These are phyloP conservation scores for Columbina picui DNA, from an alignment of 2,113 vertebrate species.

Conservation along the genomic window DNA sequence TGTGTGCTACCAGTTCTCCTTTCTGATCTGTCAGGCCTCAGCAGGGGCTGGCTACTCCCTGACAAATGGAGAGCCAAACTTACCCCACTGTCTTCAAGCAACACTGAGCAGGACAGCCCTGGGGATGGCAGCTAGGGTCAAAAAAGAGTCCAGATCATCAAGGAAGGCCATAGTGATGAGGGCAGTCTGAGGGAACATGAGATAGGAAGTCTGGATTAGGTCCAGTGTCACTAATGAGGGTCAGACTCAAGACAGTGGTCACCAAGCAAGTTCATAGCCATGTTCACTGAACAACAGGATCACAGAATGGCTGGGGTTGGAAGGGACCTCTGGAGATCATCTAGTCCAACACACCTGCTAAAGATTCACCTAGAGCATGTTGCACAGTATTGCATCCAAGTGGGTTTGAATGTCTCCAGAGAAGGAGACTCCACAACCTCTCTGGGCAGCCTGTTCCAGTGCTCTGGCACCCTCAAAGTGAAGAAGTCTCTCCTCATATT, in stretches of 20 bases:
- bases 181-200: neutral
- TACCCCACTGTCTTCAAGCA: no score
- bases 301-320: no score
- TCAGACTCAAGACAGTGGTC: neutral
- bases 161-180: rapidly evolving
- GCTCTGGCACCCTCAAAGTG: no score
- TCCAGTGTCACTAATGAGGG: neutral
- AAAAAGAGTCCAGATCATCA: neutral
- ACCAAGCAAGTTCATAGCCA: neutral
- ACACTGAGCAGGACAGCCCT: neutral
- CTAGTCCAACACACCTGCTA: no score
- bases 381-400: no score
- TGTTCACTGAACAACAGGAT: neutral
- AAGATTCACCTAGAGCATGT: no score
- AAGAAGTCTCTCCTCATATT: no score
- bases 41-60: neutral
- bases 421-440: no score
- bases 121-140: neutral
- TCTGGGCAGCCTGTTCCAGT: no score
- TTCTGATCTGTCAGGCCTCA: neutral
- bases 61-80: neutral
- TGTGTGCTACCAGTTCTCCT: neutral
- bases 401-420: no score
- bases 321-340: no score
- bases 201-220: neutral